Evolutionary conservation across 2,888 invertebrate species (phyloP).

Genomic region (Drosophila atroscutellata): DNA sequence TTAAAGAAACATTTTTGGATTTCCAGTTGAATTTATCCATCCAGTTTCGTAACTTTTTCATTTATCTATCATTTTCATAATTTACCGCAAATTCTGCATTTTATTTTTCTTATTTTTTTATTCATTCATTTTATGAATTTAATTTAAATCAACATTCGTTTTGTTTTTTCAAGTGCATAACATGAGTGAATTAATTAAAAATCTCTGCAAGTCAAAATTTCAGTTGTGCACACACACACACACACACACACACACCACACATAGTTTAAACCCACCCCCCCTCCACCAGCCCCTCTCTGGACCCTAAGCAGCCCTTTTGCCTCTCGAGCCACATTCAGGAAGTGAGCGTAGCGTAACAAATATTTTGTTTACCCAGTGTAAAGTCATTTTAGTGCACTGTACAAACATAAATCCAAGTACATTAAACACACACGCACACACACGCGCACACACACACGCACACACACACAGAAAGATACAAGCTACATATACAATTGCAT

Average conservation of each 20-base stretch:
- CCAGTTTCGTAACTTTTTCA: not conserved
- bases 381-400: conserved; percentile 76
- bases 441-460: conserved; percentile 7
- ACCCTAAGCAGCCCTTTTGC: not conserved
- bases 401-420: conserved; percentile 62
- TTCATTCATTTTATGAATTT: not conserved
- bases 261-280: conserved; percentile 8
- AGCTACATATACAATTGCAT: conserved; percentile 52
- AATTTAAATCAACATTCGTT: not conserved
- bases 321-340: conserved; percentile 30
- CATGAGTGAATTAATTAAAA: conserved; percentile 16
- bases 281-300: not conserved
- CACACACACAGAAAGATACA: conserved; percentile 32
- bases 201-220: conserved; percentile 17
- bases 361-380: conserved; percentile 77
- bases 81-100: not conserved
- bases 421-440: conserved; percentile 45
- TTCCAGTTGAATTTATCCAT: not conserved
- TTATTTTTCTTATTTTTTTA: not conserved
- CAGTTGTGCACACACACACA: conserved; percentile 1
- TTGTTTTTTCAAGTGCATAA: not conserved
- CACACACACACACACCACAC: not conserved
- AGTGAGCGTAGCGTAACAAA: conserved; percentile 60
- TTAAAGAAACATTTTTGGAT: not conserved
- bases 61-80: not conserved